Evolutionary conservation across 2,797 vertebrate species (phyloP), one percentile per base, ranked within the genome.

Genomic region (Echeneis naucrates): DNA sequence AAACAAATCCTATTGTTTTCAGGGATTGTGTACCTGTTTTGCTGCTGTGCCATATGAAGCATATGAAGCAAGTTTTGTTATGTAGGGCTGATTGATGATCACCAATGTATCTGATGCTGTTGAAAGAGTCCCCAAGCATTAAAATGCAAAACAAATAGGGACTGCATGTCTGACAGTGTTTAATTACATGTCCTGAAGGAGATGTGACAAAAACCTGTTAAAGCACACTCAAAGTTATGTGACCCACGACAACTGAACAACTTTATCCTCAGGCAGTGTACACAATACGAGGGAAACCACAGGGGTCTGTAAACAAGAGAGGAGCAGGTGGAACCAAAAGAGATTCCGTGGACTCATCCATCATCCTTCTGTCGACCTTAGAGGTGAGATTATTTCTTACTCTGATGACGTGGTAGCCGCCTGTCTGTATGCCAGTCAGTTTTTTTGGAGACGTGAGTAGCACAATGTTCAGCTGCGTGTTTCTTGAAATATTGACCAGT

Each of bases 261-360:
- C 38, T 72, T 65, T 48, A 33, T 75, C 82, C 76, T 42, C 42
- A 21, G 82, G 81, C 86, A 60, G 68, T n/a, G 50, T 58, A 19
- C 59, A 54, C 66, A 63, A 23, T 50, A 26, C 30, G 47, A 77
- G 66, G 66, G 73, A 80, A 82, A 81, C 66, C 57, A 60, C 50
- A 72, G 68, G 61, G 57, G 68, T 66, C 54, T 73, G 56, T 64
- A 55, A 81, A 74, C 47, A 80, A 32, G 68, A 24, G 30, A 27
- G 19, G 16, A 68, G 53, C 9, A 67, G 61, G 64, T 75, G 38
- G 26, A 68, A 54, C 54, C 51, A 64, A 61, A 1, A 55, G 70
- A 0, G 32, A 11, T 30, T 11, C 24, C 40, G 45, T n/a, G 23
- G 23, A 56, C 48, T 60, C 54, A 80, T 77, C 55, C 56, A 53